Conservation (phyloP, 2,797 vertebrate species). For the Dicrostonyx torquatus region DNA sequence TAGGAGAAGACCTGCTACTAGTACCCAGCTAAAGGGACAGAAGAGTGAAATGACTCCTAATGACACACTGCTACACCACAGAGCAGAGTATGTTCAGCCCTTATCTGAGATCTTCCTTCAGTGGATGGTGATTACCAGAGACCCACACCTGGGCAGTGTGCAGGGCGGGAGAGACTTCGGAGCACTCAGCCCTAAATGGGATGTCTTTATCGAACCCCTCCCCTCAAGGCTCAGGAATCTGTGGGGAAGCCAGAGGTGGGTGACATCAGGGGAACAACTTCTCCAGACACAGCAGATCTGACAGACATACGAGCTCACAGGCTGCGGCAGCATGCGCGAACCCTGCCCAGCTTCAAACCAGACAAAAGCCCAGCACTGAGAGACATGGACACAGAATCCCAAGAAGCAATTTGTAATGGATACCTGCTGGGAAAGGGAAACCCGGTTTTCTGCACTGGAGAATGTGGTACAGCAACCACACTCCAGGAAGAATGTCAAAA, state of each 20-base stretch:
- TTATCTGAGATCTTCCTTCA: background rate
- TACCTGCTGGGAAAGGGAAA: background rate
- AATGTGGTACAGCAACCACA: background rate
- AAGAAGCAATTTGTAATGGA: background rate
- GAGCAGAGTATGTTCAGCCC: background rate
- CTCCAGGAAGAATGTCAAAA: background rate
- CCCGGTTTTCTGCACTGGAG: background rate
- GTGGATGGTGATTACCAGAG: background rate
- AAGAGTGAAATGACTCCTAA: background rate
- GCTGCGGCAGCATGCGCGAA: background rate
- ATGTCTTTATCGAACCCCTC: no score
- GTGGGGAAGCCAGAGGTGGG: background rate
- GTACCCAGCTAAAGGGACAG: background rate
- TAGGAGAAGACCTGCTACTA: background rate
- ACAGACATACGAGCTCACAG: background rate
- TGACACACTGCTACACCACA: background rate
- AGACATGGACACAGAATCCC: background rate
- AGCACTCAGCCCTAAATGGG: no score
- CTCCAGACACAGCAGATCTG: background rate
- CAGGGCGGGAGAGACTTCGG: background rate
- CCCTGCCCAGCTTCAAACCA: background rate
- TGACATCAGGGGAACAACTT: background rate
- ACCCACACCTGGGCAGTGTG: background rate
- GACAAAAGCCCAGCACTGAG: background rate
- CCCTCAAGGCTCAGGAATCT: no score